A percentile compares a stretch with the other conserved stretches of the same genome.
Evolutionary conservation across 2,113 vertebrate species (phyloP).

Genomic region (Percina caprodes): DNA sequence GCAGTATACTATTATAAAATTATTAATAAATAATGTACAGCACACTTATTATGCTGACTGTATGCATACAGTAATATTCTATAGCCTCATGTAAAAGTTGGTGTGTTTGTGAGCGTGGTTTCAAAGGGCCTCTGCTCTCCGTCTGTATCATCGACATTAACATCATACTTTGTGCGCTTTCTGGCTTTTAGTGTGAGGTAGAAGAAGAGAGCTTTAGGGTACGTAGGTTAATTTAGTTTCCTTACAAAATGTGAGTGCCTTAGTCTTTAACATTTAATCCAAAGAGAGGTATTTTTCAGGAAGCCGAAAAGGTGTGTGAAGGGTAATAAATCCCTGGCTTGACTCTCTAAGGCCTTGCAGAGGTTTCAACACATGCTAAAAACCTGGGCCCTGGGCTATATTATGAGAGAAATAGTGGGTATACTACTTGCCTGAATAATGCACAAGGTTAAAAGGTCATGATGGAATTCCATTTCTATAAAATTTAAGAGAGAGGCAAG

Average conservation of each 20-base stretch:
- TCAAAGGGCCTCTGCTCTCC: conserved; percentile 12
- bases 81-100: conserved; percentile 12
- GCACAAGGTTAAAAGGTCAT: conserved; percentile 76
- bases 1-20: neutral
- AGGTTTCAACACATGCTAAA: conserved; percentile 76
- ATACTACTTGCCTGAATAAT: conserved; percentile 77
- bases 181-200: conserved; percentile 51
- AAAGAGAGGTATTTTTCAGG: conserved; percentile 79
- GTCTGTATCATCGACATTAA: conserved; percentile 48
- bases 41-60: conserved; percentile 17
- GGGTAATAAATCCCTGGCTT: conserved; percentile 82
- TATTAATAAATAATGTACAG: conserved; percentile 1
- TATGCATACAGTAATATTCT: conserved; percentile 24
- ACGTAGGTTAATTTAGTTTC: conserved; percentile 80
- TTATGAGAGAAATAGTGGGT: conserved; percentile 60
- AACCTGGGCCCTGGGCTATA: conserved; percentile 65
- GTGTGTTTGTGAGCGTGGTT: conserved; percentile 39
- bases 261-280: conserved; percentile 84
- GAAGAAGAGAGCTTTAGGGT: conserved; percentile 66
- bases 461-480: conserved; percentile 67
- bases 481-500: conserved; percentile 65
- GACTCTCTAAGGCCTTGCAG: conserved; percentile 68
- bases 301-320: conserved; percentile 79
- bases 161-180: conserved; percentile 60
- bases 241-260: conserved; percentile 75